phyloP scores from a whole-genome alignment of 2,113 vertebrate genomes.

The Loxodonta africana region DNA sequence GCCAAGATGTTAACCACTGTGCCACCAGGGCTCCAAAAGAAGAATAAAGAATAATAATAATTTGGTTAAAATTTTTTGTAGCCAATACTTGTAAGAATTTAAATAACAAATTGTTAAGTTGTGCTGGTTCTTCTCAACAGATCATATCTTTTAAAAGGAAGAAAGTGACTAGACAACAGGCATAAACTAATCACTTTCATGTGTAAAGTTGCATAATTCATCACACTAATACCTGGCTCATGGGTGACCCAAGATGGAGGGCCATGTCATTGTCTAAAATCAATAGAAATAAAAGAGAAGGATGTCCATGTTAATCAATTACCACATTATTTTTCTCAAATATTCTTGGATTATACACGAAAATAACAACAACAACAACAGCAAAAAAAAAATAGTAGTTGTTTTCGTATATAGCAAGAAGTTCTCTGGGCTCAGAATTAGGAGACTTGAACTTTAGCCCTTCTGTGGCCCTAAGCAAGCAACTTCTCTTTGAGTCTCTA shows the following conservation, averaged over 20 bases:
- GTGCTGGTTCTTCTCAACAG: background rate
- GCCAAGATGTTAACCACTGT: no score
- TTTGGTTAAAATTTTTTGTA: slow-evolving; percentile 24
- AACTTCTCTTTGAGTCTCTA: background rate
- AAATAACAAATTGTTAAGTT: background rate
- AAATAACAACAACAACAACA: background rate
- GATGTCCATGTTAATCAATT: background rate
- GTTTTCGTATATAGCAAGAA: background rate
- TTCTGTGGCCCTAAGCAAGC: background rate
- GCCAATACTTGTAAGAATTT: background rate
- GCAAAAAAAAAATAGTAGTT: background rate
- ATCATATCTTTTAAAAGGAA: background rate
- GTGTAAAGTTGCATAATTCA: background rate
- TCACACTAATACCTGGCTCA: background rate
- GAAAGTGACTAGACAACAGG: background rate
- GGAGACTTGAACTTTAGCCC: background rate
- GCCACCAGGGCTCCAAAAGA: background rate
- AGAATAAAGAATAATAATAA: background rate
- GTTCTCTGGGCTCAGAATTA: background rate
- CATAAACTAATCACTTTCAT: background rate
- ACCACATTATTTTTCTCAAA: background rate
- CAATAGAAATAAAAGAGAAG: background rate
- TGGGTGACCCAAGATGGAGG: background rate
- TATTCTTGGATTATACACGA: background rate
- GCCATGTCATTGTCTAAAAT: background rate